phyloP scores from a whole-genome alignment of 2,113 vertebrate genomes.

The Melanocharis versteri region DNA sequence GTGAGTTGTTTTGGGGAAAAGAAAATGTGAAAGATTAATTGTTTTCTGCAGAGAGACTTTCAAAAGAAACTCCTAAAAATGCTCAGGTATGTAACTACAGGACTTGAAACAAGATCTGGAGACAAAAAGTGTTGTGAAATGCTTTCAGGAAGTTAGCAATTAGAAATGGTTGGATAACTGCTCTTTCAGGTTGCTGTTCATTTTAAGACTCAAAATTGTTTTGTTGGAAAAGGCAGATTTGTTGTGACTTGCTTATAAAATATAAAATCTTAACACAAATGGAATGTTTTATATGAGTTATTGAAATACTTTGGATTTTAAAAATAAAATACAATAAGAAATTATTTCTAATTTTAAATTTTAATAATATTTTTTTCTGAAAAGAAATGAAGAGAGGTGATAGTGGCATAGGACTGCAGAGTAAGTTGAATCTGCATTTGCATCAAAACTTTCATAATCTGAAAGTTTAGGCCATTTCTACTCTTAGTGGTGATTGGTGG shows the following conservation, averaged over 20 bases:
- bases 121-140: neutral
- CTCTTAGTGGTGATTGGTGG: neutral
- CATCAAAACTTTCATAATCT: neutral
- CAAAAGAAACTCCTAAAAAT: neutral
- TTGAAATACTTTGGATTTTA: neutral
- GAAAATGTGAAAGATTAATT: neutral
- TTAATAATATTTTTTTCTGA: neutral
- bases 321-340: neutral
- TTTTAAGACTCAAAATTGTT: neutral
- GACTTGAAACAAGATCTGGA: neutral
- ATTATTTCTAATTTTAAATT: neutral
- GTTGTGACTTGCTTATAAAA: neutral
- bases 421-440: neutral
- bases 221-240: neutral
- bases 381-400: fast-evolving
- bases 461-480: neutral
- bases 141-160: neutral
- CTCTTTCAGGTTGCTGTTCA: neutral
- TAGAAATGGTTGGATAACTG: neutral
- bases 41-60: neutral
- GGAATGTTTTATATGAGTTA: neutral
- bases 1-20: neutral
- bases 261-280: neutral
- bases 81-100: neutral
- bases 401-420: neutral